Base-by-base conservation (phyloP, 2,888 invertebrate species). In the Pammene aurita region DNA sequence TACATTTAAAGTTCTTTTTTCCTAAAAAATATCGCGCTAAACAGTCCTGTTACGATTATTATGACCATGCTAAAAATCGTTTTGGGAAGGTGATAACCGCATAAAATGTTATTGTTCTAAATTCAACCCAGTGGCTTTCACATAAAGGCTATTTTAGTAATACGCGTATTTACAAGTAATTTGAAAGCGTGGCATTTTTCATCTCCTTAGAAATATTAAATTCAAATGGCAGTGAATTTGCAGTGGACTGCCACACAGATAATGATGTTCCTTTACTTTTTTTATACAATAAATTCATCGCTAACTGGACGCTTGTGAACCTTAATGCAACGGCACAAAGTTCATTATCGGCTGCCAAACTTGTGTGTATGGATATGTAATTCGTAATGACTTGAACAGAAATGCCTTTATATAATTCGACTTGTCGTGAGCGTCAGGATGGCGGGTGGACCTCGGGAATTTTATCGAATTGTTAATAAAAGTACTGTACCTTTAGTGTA, bases 1-100 rank as follows among this genome's bases (percentile, higher is more conserved):
- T 67, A 67, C 38, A 46, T 34, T 60, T 69, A 58, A 52, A 52
- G 50, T 58, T 54, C 58, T 35, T 69, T 68, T 64, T 64, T 4
- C 48, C 60, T n/a, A n/a, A 55, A 38, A 38, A 46, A 18, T 7
- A 10, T 16, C 50, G 14, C 14, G 50, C 14, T 10, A 26, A 48
- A 38, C 10, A 65, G 54, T 60, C 65, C 65, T 48, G 69, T 65
- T 58, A 57, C 46, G 35, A 55, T 42, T 14, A 38, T 55, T 52
- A 48, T 52, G 46, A 46, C 42, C 11, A 50, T 38, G 14, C 42
- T 35, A 35, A 46, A 48, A 46, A 5, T 14, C 38, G 14, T 60
- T 18, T 18, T 46, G 26, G 4, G 1, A 60, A 48, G 6, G 10
- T 44, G 14, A 34, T 34, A 14, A 34, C 34, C 14, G n/a, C 26